Evolutionary conservation across 2,113 vertebrate species (phyloP).

Genomic region (Callipepla californica): DNA sequence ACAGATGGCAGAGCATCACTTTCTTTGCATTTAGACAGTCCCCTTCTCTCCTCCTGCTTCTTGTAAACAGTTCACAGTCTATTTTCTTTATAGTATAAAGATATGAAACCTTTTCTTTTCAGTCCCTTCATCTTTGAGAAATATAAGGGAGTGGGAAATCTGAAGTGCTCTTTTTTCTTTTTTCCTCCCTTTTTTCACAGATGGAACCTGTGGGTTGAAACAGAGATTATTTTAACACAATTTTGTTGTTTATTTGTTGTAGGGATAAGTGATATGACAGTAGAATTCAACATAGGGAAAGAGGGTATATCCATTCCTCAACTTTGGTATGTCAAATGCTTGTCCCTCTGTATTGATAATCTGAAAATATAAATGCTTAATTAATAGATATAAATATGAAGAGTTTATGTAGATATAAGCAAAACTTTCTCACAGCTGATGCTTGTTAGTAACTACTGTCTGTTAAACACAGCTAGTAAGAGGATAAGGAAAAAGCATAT

Average conservation of each 20-base stretch:
- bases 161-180: neutral
- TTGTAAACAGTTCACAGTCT: neutral
- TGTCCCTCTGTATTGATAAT: neutral
- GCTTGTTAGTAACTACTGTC: neutral
- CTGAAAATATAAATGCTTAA: neutral
- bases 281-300: neutral
- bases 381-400: neutral
- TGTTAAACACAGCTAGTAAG: neutral
- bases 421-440: neutral
- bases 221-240: neutral
- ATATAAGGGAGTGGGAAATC: neutral
- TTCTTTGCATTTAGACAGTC: constrained; percentile 33
- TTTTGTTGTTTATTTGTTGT: neutral
- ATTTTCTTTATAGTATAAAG: constrained; percentile 28
- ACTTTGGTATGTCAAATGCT: neutral
- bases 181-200: neutral
- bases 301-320: neutral
- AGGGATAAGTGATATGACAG: neutral
- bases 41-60: constrained; percentile 30
- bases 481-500: neutral
- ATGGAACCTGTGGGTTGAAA: neutral
- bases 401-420: neutral
- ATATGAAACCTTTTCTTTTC: constrained; percentile 26
- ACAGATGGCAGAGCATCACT: constrained; percentile 64
- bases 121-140: neutral